These are phyloP conservation scores for Spondyliosoma cantharus DNA, from an alignment of 2,797 vertebrate genomes.

Conservation along the genomic window DNA sequence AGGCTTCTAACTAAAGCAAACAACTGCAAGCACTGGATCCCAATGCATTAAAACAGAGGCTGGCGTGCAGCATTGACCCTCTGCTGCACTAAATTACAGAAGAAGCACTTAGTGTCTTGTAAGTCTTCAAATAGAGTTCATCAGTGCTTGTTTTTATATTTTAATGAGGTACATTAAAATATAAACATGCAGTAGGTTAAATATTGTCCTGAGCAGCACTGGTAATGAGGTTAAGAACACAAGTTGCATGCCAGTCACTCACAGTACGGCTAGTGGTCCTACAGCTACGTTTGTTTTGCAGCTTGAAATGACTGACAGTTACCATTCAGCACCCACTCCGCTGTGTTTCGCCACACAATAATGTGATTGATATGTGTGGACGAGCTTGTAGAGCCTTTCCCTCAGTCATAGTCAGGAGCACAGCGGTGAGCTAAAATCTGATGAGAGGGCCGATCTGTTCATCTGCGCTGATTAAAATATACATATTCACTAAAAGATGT, in stretches of 20 bases:
- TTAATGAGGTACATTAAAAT: conserved; percentile 29
- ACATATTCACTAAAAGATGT: conserved; percentile 22
- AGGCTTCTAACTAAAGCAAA: conserved; percentile 11
- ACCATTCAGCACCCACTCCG: conserved; percentile 49
- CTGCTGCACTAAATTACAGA: conserved; percentile 27
- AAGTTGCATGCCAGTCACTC: conserved; percentile 21
- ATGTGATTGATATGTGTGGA: conserved; percentile 55
- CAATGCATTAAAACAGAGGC: neutral
- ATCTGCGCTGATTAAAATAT: conserved; percentile 54
- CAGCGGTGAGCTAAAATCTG: conserved; percentile 46
- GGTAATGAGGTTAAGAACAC: neutral
- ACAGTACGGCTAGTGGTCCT: neutral
- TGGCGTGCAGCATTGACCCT: conserved; percentile 16
- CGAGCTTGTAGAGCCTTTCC: conserved; percentile 32
- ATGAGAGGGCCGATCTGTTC: conserved; percentile 46
- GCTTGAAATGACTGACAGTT: conserved; percentile 40
- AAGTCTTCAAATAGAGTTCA: conserved; percentile 26
- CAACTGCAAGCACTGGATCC: neutral
- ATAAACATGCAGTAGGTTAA: conserved; percentile 6
- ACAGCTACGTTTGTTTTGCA: conserved; percentile 14
- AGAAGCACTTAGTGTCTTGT: conserved; percentile 26
- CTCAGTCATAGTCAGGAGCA: conserved; percentile 32
- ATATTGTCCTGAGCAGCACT: conserved; percentile 11
- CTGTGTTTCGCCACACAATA: conserved; percentile 29
- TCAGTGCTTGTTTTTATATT: conserved; percentile 18